Evolutionary conservation across 2,888 invertebrate genomes (phyloP).

Genomic region (Peribatodes rhomboidaria): DNA sequence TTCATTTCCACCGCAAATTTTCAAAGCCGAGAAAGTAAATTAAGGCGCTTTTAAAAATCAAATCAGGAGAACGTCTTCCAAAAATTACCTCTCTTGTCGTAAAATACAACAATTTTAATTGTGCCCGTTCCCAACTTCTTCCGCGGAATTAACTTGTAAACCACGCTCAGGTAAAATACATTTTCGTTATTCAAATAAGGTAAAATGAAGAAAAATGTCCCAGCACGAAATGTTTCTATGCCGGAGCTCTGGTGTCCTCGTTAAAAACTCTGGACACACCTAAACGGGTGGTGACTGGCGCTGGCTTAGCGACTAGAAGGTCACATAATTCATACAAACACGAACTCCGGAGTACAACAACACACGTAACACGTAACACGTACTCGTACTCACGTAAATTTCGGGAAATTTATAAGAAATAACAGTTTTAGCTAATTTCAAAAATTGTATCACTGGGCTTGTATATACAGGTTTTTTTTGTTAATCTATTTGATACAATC

Average conservation of each 20-base stretch:
- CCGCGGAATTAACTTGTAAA: conserved; percentile 50
- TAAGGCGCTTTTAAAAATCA: conserved; percentile 9
- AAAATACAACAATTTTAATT: conserved; percentile 44
- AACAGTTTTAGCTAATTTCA: no score
- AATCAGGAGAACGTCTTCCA: conserved; percentile 17
- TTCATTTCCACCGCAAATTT: background rate
- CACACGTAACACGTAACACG: no score
- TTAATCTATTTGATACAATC: no score
- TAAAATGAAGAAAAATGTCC: conserved; percentile 47
- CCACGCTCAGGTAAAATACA: conserved; percentile 45
- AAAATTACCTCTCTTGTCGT: conserved; percentile 30
- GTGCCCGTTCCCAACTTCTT: conserved; percentile 40
- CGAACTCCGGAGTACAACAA: no score
- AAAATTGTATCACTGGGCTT: no score
- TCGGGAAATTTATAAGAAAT: no score
- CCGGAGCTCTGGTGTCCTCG: conserved; percentile 34
- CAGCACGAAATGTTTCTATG: conserved; percentile 43
- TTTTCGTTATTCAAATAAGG: conserved; percentile 50
- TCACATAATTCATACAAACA: background rate
- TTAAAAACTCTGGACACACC: conserved; percentile 23
- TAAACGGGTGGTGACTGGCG: conserved; percentile 5
- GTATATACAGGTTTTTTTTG: no score
- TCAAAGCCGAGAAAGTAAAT: background rate
- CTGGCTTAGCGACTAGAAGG: background rate
- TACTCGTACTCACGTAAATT: no score